Evolutionary conservation across 2,888 invertebrate species (phyloP), one percentile per base, ranked within the genome.

Genomic region (Apantesis nais): DNA sequence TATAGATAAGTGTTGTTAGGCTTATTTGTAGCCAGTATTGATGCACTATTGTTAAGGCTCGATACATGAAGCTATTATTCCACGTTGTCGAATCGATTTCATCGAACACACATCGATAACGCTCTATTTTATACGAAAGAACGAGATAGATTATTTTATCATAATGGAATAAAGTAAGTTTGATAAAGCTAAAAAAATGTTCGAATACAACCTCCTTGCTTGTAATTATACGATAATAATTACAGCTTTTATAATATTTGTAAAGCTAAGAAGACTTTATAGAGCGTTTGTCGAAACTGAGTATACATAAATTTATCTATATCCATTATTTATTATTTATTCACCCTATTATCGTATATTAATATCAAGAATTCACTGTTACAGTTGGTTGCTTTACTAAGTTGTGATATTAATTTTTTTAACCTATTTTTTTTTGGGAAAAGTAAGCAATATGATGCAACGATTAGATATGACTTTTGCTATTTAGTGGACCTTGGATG

Each of bases 1-100:
- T 74, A 61, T 61, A 68, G 64, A 65, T 72, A 68, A 77, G 64
- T 75, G 72, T 65, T 65, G 70, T 52, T 52, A 22, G 66, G 22
- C 29, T 55, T 44, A 14, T 55, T 67, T 29, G 60, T 22, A 65
- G 48, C 62, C 60, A 70, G 66, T 73, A 71, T 70, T 78, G 70
- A 74, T 71, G 67, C 58, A 70, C 60, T 44, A 58, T 62, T 66
- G 62, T 60, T 34, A 66, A 19, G 19, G 31, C 48, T 22, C 22
- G 25, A 66, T 52, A 64, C 62, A 60, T 60, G 74, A 55, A 72
- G 60, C 52, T 73, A 66, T 62, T 66, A 55, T 37, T 58, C 25
- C 69, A 41, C 29, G 48, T 62, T 52, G 3, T 55, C 25, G 14
- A 4, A 55, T 25, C 11, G 62, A 41, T 68, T 52, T 58, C 44